Evolutionary conservation across 2,113 vertebrate genomes (phyloP).

Genomic region (Mustela nigripes): DNA sequence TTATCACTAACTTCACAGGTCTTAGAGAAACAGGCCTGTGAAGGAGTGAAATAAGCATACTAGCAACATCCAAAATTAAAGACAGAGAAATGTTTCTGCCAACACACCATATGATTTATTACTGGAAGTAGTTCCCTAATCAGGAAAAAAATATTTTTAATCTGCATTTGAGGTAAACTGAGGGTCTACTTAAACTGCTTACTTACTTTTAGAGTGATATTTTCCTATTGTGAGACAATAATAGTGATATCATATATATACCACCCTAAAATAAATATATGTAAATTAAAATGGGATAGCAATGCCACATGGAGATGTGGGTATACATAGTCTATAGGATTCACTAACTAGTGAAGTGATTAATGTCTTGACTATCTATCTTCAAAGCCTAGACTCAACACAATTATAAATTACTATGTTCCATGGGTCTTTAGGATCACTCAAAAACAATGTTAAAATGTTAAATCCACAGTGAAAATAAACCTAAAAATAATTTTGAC

Average conservation of each 20-base stretch:
- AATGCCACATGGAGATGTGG: background rate
- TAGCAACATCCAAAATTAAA: constrained; percentile 59
- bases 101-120: constrained; percentile 33
- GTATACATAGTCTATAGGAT: background rate
- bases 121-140: constrained; percentile 34
- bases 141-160: constrained; percentile 53
- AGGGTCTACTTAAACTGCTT: background rate
- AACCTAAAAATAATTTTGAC: background rate
- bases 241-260: background rate
- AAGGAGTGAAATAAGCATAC: background rate
- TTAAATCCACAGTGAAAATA: background rate
- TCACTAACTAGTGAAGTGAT: background rate
- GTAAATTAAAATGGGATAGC: background rate
- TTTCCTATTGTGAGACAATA: constrained; percentile 40
- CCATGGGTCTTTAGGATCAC: background rate
- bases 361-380: background rate
- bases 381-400: background rate
- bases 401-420: background rate
- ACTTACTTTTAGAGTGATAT: background rate
- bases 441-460: background rate
- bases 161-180: constrained; percentile 54
- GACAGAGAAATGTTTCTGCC: constrained; percentile 47
- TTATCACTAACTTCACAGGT: constrained; percentile 13
- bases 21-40: background rate
- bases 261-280: background rate